phyloP scores from a whole-genome alignment of 2,797 vertebrate genomes.

The Macroramphosus scolopax region DNA sequence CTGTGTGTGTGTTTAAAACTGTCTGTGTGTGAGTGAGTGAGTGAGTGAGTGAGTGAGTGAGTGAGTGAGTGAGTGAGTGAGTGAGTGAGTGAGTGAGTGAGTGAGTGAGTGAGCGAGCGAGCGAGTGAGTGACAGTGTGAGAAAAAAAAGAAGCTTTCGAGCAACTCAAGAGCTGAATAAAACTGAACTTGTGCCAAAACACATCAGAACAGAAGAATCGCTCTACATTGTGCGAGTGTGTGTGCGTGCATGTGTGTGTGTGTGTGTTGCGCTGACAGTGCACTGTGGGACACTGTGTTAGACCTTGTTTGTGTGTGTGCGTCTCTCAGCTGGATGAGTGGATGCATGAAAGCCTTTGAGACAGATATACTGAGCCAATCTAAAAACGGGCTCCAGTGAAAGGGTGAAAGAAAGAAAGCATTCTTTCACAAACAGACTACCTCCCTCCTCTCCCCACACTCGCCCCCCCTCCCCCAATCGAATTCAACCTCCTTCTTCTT shows the following conservation, averaged over 20 bases:
- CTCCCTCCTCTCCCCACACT: conserved; percentile 24
- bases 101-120: conserved; percentile 18
- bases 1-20: too few species aligned
- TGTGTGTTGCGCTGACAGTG: conserved; percentile 29
- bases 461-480: conserved; percentile 9
- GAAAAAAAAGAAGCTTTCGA: too few species aligned
- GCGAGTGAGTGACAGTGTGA: conserved; percentile 33
- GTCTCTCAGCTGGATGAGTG: conserved; percentile 67
- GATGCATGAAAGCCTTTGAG: conserved; percentile 73
- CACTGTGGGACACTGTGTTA: conserved; percentile 48
- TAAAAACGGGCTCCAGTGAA: conserved; percentile 63
- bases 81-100: conserved; percentile 14
- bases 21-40: too few species aligned
- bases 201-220: conserved; percentile 56
- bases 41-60: too few species aligned
- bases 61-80: too few species aligned
- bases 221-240: conserved; percentile 45
- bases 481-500: conserved; percentile 49
- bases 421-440: conserved; percentile 65
- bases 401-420: conserved; percentile 61
- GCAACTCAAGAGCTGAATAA: too few species aligned
- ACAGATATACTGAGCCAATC: conserved; percentile 69
- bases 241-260: conserved; percentile 33
- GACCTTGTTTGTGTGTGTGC: conserved; percentile 45
- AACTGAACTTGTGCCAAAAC: conserved; percentile 49